phyloP scores from a whole-genome alignment of 2,113 vertebrate species.

The Cyanoramphus novaezelandiae region DNA sequence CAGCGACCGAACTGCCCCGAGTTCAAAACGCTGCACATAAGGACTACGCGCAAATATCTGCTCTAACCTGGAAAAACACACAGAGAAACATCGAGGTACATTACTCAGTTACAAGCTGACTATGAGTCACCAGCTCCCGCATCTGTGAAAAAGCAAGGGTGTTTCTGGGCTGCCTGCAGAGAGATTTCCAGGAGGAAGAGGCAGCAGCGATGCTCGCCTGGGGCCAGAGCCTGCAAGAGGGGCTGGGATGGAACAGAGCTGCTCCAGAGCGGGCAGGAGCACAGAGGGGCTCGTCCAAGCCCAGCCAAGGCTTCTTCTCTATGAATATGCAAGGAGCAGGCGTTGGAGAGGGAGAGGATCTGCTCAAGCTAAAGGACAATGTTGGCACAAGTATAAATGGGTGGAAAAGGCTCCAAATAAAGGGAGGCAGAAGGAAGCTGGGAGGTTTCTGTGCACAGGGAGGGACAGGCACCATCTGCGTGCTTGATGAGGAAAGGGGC shows the following conservation, averaged over 20 bases:
- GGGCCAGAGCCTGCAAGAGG: background rate
- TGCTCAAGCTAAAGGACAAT: background rate
- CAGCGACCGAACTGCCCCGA: background rate
- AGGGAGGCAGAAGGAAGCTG: background rate
- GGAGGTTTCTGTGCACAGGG: background rate
- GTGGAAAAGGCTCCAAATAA: background rate
- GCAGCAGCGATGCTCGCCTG: background rate
- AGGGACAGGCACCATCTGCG: background rate
- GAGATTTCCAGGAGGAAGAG: background rate
- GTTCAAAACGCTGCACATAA: background rate
- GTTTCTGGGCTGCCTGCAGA: background rate
- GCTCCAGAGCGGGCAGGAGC: background rate
- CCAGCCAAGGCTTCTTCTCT: background rate
- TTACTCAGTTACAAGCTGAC: conserved; percentile 58
- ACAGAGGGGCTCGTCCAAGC: background rate
- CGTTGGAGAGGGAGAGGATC: background rate
- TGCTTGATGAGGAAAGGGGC: background rate
- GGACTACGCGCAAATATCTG: background rate
- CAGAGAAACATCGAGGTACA: background rate
- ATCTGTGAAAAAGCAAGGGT: background rate
- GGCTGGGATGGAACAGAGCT: background rate
- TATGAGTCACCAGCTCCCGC: conserved; percentile 47
- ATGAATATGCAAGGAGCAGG: background rate
- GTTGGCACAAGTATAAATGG: background rate
- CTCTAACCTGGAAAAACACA: conserved; percentile 24